Conservation (phyloP, 2,113 vertebrate species). For the Ceyx melanurus region DNA sequence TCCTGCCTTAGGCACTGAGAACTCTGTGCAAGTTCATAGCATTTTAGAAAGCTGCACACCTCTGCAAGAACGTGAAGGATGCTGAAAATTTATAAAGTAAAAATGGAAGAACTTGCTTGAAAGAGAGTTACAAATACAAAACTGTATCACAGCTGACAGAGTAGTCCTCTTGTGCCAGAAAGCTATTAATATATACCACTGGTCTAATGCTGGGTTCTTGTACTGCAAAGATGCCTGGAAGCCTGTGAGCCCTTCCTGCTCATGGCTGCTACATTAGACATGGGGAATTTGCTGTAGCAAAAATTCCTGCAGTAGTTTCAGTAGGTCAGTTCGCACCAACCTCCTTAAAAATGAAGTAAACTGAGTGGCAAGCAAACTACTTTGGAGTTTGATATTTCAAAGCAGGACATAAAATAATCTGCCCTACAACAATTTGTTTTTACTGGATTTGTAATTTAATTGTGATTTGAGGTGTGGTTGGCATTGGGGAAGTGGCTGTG, state of each 20-base stretch:
- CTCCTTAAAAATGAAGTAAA: not conserved
- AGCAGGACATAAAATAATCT: not conserved
- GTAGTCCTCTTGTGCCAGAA: not conserved
- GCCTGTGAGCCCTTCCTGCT: not conserved
- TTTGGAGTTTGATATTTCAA: not conserved
- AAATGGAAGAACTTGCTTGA: not conserved
- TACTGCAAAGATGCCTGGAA: not conserved
- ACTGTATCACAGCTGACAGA: not conserved
- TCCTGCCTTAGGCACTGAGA: not conserved
- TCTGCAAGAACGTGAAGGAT: not conserved
- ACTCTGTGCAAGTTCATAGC: not conserved
- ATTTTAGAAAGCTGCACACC: not conserved
- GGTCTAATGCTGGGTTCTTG: not conserved
- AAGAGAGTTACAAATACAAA: not conserved
- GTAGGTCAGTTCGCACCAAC: not conserved
- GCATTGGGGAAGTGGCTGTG: conserved; percentile 46
- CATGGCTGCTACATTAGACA: not conserved
- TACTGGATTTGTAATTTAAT: conserved; percentile 37
- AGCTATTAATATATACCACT: not conserved
- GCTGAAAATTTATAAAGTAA: not conserved
- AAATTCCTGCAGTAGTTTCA: not conserved
- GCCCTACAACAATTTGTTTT: not conserved
- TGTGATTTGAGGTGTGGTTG: conserved; percentile 61
- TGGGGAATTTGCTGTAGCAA: not conserved
- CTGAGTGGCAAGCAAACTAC: not conserved